Evolutionary conservation across 2,113 vertebrate species (phyloP).

Genomic region (Canis aureus): DNA sequence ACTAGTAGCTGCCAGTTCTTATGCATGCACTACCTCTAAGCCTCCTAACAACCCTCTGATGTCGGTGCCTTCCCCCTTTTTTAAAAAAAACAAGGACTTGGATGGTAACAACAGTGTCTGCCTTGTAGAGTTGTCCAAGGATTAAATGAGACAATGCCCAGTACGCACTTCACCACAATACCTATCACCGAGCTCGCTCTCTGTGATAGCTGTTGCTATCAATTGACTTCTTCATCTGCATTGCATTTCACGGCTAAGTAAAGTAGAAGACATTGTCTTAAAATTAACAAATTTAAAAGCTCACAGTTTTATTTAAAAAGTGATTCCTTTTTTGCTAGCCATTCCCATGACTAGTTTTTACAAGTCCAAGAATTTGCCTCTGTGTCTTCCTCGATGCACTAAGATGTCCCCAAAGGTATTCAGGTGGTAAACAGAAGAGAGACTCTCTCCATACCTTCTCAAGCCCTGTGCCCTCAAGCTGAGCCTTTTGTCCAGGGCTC

Average conservation of each 20-base stretch:
- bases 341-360: neutral
- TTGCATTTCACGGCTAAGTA: neutral
- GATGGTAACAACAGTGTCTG: neutral
- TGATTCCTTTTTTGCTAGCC: neutral
- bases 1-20: neutral
- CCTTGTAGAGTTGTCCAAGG: neutral
- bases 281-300: neutral
- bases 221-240: neutral
- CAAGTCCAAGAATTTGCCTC: neutral
- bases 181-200: neutral
- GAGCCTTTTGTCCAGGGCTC: neutral
- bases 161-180: neutral
- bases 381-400: neutral
- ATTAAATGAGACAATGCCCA: neutral
- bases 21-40: neutral
- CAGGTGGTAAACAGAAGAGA: neutral
- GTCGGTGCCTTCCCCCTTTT: neutral
- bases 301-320: neutral
- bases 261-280: conserved; percentile 4
- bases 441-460: neutral
- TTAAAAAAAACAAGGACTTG: neutral
- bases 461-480: neutral
- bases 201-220: neutral
- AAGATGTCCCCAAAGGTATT: neutral
- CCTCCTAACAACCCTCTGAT: neutral